Base-by-base conservation (phyloP, 2,797 vertebrate genomes). In the Fundulus diaphanus region DNA sequence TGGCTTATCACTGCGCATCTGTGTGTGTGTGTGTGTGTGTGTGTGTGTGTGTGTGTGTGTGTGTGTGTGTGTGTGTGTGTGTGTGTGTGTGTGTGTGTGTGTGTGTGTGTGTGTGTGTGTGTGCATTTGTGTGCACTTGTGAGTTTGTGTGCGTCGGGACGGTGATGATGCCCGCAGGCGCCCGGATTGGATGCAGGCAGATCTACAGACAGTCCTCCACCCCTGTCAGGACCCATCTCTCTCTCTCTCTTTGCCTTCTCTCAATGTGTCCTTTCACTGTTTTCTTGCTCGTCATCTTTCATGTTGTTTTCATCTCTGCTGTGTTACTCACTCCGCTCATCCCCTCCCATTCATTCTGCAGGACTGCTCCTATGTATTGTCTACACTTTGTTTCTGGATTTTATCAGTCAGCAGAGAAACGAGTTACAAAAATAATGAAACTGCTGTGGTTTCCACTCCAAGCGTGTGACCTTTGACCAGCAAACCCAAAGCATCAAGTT, bases 1-100 rank as follows among this genome's bases (percentile, higher is more conserved):
- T 94, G 92, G 92, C 87, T 93, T 92, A 93, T 93, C 92, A 89
- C 86, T 84, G 86, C 83, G 87, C 73, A 85, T 91, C 79, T 89
- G 82, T 84, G 83, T 86, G 85, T 80, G 81, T 49, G 65, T 82
- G 18, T 81, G 68, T 85, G 82, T 72, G 70, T 80, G 79, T 83
- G 77, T 81, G 65, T 80, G 70, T 73, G 81, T 49, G 85, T 80
- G 81, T 49, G 65, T 82, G 18, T 81, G 68, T 85, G 82, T 72
- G 70, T 80, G 79, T 83, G 77, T 81, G 65, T 80, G 70, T 73
- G 81, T 49, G n/a, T n/a, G n/a, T n/a, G n/a, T n/a, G n/a, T n/a
- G n/a, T n/a, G n/a, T n/a, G n/a, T n/a, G n/a, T n/a, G 76, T 80
- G 63, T 80, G 68, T 77, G 81, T 51, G 20, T 76, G 85, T 80